Conservation (phyloP, 2,113 vertebrate species). For the Rhea pennata region DNA sequence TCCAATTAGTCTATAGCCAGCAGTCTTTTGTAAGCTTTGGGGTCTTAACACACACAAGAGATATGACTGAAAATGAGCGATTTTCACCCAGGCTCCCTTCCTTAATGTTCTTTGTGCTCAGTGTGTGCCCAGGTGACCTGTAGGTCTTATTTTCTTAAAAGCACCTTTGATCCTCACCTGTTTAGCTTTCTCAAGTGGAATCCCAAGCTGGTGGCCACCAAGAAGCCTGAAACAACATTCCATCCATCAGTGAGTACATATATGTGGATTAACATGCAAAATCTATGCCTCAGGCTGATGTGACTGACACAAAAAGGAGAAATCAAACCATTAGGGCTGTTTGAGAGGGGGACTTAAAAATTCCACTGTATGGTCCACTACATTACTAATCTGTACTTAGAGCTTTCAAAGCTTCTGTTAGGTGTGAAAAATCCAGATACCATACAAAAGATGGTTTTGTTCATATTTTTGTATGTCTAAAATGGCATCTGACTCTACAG, state of each 20-base stretch:
- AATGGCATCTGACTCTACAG: background rate
- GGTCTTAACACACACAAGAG: background rate
- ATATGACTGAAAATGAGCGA: background rate
- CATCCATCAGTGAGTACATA: background rate
- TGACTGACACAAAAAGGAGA: background rate
- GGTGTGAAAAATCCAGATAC: background rate
- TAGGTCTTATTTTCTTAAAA: conserved; percentile 5
- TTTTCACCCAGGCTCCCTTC: background rate
- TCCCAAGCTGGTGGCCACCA: background rate
- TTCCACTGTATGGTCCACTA: background rate
- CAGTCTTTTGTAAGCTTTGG: background rate
- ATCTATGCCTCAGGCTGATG: background rate
- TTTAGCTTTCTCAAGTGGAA: background rate
- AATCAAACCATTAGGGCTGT: background rate
- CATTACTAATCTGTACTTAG: background rate
- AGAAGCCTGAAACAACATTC: background rate
- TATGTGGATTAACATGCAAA: background rate
- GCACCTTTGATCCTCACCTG: background rate
- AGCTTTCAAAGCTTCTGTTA: background rate
- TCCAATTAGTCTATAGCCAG: background rate
- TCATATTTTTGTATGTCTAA: background rate
- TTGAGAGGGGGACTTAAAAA: background rate
- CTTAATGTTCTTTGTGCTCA: background rate
- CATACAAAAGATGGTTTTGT: background rate
- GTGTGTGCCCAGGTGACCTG: background rate